Base-by-base conservation (phyloP, 1,140 invertebrate species). In the Leptonema lineaticorne region DNA sequence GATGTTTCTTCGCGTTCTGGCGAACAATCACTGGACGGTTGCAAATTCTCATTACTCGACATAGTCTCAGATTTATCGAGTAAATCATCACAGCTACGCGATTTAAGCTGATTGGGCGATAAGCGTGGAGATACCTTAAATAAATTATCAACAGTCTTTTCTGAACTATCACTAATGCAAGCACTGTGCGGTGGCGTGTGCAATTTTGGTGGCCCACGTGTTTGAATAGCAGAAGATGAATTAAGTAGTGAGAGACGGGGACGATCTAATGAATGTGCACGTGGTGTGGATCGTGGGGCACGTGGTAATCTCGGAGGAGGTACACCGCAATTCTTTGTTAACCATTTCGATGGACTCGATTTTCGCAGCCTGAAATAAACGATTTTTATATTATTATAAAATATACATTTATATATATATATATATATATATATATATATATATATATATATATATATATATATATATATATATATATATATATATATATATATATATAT, bases 71-170 rank as follows among this genome's bases (percentile, higher is more conserved):
- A 74, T 70, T 69, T 74, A 69, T 84, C 81, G 20, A 89, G 71
- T 14, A 90, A 80, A 74, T 86, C 87, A 74, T 90, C 89, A 69
- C 88, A 81, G 79, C 89, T 91, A 64, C 86, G 85, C n/a, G 87
- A 87, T 70, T 86, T 81, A 30, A 84, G 81, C 16, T 76, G 76
- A 67, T 77, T 76, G 18, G 77, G 75, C 5, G 75, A 64, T 27
- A 64, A 29, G 63, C 63, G 26, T 27, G 48, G 64, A 26, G 30
- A 37, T 57, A 45, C 75, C 69, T 48, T 73, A 75, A 26, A 74
- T 70, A 46, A 37, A 53, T 57, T 68, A 16, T 64, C 48, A 18
- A 63, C 41, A 53, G 33, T 65, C 30, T 65, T 48, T 22, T 76
- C 76, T 37, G 72, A 74, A 76, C 78, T 63, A 74, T 76, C 69